Base-by-base conservation (phyloP, 2,888 invertebrate genomes). In the Dermolepida albohirtum region DNA sequence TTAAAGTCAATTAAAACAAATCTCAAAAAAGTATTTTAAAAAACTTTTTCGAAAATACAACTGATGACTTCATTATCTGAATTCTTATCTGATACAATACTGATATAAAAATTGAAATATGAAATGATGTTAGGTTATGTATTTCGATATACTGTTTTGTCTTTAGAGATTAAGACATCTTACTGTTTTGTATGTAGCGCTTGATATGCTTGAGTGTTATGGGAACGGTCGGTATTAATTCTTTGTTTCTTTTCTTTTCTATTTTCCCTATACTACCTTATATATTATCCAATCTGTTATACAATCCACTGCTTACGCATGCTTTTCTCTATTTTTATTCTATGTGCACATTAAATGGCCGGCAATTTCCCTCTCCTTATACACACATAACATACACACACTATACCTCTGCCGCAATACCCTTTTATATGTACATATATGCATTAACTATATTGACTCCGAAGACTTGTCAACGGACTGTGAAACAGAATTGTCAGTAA, bases 401-500 rank as follows among this genome's bases (percentile, higher is more conserved):
- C 22, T 29, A 12, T 14, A 16, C 47, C 39, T 16, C 11, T 11
- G 6, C 34, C 34, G 34, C 34, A 49, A 34, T 29, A 49, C 16
- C 47, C 16, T 44, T 44, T 27, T 11, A 2, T 29, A 59, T 17
- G 6, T 17, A 6, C 1, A 44, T 14, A 16, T 34, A 8, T 16
- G 16, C 39, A 10, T 10, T n/a, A 50, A 63, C 49, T 16, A 16
- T 39, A 47, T 47, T 40, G 22, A 40, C 43, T 43, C 22, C 16
- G 14, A 62, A 62, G 59, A 34, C 47, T 59, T 62, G 8, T 34
- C 50, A 16, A 50, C 49, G 57, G 65, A 69, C 8, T 47, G 14
- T 29, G 72, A 74, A 65, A 75, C 75, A 63, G 78, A 80, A 69
- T 70, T 74, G 22, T 78, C 78, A 50, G 63, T 79, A 66, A 76